phyloP scores from a whole-genome alignment of 2,113 vertebrate species.

The Tinamus guttatus region DNA sequence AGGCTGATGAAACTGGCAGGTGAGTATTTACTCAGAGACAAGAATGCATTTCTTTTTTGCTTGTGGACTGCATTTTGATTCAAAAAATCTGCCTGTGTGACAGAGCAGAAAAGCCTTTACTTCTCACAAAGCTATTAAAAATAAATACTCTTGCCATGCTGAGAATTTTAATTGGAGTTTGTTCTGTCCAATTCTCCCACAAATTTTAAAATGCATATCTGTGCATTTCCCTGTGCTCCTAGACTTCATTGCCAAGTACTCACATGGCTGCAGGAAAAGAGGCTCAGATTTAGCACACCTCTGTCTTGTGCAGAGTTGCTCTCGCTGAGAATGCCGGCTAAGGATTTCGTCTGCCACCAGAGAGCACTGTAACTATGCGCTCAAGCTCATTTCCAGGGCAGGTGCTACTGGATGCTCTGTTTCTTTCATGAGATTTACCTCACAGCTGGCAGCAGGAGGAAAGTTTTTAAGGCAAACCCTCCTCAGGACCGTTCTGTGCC shows the following conservation, averaged over 20 bases:
- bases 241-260: background rate
- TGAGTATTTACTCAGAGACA: background rate
- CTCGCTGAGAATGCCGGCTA: background rate
- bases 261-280: background rate
- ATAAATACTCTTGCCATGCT: background rate
- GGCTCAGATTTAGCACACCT: rapidly evolving
- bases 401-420: background rate
- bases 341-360: background rate
- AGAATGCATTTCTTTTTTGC: background rate
- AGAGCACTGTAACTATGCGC: background rate
- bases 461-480: background rate
- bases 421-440: background rate
- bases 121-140: background rate
- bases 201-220: background rate
- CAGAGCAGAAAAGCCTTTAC: background rate
- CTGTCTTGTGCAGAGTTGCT: background rate
- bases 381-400: background rate
- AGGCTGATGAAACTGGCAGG: background rate
- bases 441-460: background rate
- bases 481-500: background rate
- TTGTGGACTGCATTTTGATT: background rate
- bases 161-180: background rate
- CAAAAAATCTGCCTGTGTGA: background rate
- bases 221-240: background rate
- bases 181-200: background rate